A percentile compares a stretch with the other conserved stretches of the same genome.
These are phyloP conservation scores for Platichthys flesus DNA, from an alignment of 2,113 vertebrate genomes.

Conservation along the genomic window DNA sequence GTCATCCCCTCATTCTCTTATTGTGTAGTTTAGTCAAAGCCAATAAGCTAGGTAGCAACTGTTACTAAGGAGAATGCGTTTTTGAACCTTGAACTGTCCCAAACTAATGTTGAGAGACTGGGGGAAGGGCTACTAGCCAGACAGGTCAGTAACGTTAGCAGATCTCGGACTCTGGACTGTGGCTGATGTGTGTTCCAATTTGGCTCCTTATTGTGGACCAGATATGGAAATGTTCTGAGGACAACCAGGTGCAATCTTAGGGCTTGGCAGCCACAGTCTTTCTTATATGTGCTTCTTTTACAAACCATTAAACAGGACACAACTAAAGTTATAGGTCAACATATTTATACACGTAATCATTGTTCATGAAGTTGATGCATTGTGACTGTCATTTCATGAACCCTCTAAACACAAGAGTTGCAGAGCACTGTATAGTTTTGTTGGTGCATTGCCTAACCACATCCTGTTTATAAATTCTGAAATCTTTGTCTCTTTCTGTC, in stretches of 20 bases:
- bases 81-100: no score
- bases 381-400: no score
- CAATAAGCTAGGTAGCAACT: constrained; percentile 41
- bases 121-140: constrained; percentile 39
- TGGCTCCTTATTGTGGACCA: background rate
- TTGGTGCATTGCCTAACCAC: background rate
- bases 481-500: background rate
- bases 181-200: background rate
- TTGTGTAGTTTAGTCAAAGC: constrained; percentile 48
- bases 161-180: background rate
- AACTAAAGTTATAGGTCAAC: background rate
- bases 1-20: constrained; percentile 14
- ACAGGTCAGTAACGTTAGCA: constrained; percentile 26
- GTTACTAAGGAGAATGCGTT: constrained; percentile 10
- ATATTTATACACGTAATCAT: background rate
- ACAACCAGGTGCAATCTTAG: no score
- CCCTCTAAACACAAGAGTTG: no score
- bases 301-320: background rate
- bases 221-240: background rate
- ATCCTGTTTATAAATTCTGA: background rate
- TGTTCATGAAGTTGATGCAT: background rate
- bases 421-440: background rate
- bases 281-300: background rate
- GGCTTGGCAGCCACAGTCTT: background rate
- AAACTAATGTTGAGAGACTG: background rate